phyloP scores from a whole-genome alignment of 1,140 invertebrate genomes.

The Heliconius hewitsoni region DNA sequence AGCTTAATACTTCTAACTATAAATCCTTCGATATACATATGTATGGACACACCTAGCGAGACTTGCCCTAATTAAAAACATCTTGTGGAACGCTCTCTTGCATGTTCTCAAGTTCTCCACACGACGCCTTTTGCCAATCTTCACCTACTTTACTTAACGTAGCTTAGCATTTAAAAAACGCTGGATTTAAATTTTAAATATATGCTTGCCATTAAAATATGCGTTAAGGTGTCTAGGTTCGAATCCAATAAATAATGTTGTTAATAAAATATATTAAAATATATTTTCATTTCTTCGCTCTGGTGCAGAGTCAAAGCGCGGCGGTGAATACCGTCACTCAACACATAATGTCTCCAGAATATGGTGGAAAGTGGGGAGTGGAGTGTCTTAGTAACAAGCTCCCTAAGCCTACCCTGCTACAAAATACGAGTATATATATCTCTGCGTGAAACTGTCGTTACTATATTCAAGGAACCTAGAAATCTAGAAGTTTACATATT shows the following conservation, averaged over 20 bases:
- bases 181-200: neutral
- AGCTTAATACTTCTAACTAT: neutral
- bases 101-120: neutral
- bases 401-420: too few species aligned
- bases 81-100: neutral
- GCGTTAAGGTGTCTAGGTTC: too few species aligned
- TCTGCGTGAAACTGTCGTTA: neutral
- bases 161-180: neutral
- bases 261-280: too few species aligned
- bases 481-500: neutral
- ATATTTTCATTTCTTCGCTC: too few species aligned
- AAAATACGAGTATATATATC: neutral
- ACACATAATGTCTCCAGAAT: too few species aligned
- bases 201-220: too few species aligned
- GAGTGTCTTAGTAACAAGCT: too few species aligned
- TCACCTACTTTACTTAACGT: neutral
- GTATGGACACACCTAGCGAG: neutral
- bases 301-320: too few species aligned
- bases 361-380: too few species aligned
- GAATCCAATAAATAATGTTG: too few species aligned
- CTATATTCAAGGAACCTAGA: neutral
- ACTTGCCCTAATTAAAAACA: conserved; percentile 3
- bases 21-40: neutral
- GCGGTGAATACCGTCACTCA: too few species aligned
- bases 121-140: conserved; percentile 4